Evolutionary conservation across 2,113 vertebrate genomes (phyloP).

Genomic region (Tetraodon nigroviridis): DNA sequence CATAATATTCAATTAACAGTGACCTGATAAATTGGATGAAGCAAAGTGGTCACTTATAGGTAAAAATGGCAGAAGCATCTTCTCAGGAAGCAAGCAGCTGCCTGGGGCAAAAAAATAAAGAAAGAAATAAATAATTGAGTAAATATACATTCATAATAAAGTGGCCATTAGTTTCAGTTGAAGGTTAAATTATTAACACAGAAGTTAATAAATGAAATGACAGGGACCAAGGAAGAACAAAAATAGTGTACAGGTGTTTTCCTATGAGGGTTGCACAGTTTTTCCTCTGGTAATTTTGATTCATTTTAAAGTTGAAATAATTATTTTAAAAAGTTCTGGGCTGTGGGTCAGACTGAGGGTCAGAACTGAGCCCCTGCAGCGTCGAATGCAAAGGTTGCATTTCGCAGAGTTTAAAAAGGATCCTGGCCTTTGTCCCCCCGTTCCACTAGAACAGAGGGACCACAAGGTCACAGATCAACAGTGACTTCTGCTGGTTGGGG

Average conservation of each 20-base stretch:
- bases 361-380: too few relatives aligned
- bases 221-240: slow-evolving; percentile 1
- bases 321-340: too few relatives aligned
- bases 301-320: too few relatives aligned
- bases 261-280: too few relatives aligned
- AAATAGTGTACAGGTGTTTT: neutral
- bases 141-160: slow-evolving; percentile 48
- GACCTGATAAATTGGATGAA: slow-evolving; percentile 44
- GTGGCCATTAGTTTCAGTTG: slow-evolving; percentile 38
- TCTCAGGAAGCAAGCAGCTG: slow-evolving; percentile 27
- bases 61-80: slow-evolving; percentile 35
- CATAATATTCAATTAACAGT: slow-evolving; percentile 4
- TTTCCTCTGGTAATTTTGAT: too few relatives aligned
- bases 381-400: too few relatives aligned
- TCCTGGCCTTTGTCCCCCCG: too few relatives aligned
- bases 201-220: slow-evolving; percentile 5
- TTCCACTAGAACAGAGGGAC: too few relatives aligned
- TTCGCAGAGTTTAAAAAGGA: too few relatives aligned
- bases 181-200: slow-evolving; percentile 38
- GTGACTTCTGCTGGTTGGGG: too few relatives aligned
- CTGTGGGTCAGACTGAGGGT: too few relatives aligned
- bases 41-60: slow-evolving; percentile 32
- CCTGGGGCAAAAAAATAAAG: slow-evolving; percentile 39
- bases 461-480: too few relatives aligned
- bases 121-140: slow-evolving; percentile 50